phyloP scores from a whole-genome alignment of 2,888 invertebrate genomes.

The Drosophila mimica region DNA sequence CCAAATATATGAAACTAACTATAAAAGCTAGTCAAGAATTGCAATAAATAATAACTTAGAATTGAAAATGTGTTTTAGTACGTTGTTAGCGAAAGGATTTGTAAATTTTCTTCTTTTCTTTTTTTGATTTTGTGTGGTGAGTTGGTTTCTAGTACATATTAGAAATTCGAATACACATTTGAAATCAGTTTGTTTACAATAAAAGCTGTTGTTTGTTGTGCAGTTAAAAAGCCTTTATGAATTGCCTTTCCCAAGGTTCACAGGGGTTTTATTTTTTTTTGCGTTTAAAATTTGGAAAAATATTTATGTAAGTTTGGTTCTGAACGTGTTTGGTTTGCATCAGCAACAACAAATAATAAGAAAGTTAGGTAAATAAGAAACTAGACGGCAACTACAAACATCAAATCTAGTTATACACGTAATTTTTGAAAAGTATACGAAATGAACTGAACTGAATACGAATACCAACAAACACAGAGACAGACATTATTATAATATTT shows the following conservation, averaged over 20 bases:
- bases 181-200: constrained; percentile 2
- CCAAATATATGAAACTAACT: constrained; percentile 48
- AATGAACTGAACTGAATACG: constrained; percentile 23
- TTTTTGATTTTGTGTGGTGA: constrained; percentile 85
- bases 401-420: constrained; percentile 14
- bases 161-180: constrained; percentile 15
- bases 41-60: constrained; percentile 37
- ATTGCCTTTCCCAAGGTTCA: neutral
- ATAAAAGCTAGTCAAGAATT: constrained; percentile 34
- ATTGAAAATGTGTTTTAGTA: constrained; percentile 27
- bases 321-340: neutral
- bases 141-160: constrained; percentile 62
- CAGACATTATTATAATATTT: constrained; percentile 36
- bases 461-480: constrained; percentile 43
- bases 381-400: constrained; percentile 28
- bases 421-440: constrained; percentile 7
- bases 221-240: constrained; percentile 52
- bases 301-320: neutral
- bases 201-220: constrained; percentile 33
- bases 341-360: constrained; percentile 2
- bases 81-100: constrained; percentile 18
- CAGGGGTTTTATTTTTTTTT: neutral
- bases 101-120: constrained; percentile 16
- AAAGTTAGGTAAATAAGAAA: constrained; percentile 26
- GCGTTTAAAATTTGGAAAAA: neutral